Conservation (phyloP, 2,797 vertebrate genomes). For the Gymnocypris eckloni region DNA sequence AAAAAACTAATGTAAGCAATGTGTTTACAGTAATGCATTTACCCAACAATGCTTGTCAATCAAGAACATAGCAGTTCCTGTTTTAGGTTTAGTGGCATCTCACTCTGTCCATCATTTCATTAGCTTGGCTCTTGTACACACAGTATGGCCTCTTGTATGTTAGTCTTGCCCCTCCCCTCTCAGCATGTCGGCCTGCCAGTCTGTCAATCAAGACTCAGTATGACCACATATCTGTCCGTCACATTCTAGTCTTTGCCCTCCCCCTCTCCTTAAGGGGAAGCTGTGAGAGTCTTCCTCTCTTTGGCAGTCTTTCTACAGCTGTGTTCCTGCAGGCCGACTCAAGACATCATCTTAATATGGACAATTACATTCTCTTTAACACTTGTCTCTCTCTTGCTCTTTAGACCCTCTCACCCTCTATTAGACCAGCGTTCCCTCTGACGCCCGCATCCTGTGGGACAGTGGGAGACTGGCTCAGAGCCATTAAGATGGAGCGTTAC, state of each 20-base stretch:
- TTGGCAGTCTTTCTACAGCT: constrained; percentile 35
- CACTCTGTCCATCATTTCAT: constrained; percentile 31
- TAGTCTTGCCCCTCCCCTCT: constrained; percentile 38
- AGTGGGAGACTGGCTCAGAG: constrained; percentile 88
- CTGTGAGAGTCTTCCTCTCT: constrained; percentile 34
- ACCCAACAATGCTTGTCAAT: constrained; percentile 52
- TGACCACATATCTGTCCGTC: constrained; percentile 43
- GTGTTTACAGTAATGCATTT: constrained; percentile 16
- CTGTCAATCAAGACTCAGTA: constrained; percentile 56
- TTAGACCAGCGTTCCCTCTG: constrained; percentile 86
- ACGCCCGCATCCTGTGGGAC: constrained; percentile 84
- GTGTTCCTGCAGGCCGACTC: not conserved
- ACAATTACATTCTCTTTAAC: constrained; percentile 30
- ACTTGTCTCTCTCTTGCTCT: constrained; percentile 22
- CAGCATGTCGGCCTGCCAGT: constrained; percentile 54
- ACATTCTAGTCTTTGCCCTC: constrained; percentile 26
- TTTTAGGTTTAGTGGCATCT: constrained; percentile 22
- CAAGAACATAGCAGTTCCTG: constrained; percentile 28
- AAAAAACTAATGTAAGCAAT: not conserved
- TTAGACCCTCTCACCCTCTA: constrained; percentile 84
- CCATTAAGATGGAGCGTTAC: constrained; percentile 91
- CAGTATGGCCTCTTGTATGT: constrained; percentile 51
- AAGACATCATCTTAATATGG: not conserved
- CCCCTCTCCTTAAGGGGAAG: constrained; percentile 24
- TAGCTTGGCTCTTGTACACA: constrained; percentile 27